Percentiles rank a stretch among this genome's conserved stretches.
Evolutionary conservation across 2,888 invertebrate genomes (phyloP).

Genomic region (Sphaeridia pumilis): DNA sequence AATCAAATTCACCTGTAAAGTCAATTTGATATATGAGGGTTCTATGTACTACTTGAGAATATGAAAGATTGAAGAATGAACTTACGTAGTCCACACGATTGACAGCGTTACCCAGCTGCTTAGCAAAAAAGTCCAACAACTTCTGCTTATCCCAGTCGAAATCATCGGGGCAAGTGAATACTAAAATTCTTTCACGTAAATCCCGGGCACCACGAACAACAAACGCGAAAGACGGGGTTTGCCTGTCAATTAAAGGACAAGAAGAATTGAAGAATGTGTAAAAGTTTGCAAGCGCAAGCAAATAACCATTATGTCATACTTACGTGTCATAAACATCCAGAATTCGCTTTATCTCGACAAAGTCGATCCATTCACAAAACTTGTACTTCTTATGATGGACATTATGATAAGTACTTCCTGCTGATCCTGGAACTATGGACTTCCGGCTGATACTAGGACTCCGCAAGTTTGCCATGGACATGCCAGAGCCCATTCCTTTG

Average conservation of each 20-base stretch:
- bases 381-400: conserved; percentile 61
- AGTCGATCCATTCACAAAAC: conserved; percentile 76
- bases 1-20: conserved; percentile 28
- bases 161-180: conserved; percentile 32
- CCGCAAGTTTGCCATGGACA: conserved; percentile 30
- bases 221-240: conserved; percentile 28
- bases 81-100: conserved; percentile 23
- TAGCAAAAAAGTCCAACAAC: conserved; percentile 29
- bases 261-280: not conserved
- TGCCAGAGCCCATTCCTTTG: conserved; percentile 22
- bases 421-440: conserved; percentile 25
- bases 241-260: conserved; percentile 10
- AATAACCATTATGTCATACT: conserved; percentile 43
- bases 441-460: conserved; percentile 33
- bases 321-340: conserved; percentile 80
- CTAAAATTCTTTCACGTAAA: conserved; percentile 28
- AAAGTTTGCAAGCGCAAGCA: not conserved
- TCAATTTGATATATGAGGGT: not conserved
- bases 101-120: conserved; percentile 29
- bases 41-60: not conserved
- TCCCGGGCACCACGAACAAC: conserved; percentile 29
- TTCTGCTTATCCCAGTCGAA: conserved; percentile 22
- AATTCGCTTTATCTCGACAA: conserved; percentile 79
- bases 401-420: conserved; percentile 1
- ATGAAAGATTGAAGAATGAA: not conserved